Conservation (phyloP, 2,888 invertebrate species). For the Lasius platythorax region DNA sequence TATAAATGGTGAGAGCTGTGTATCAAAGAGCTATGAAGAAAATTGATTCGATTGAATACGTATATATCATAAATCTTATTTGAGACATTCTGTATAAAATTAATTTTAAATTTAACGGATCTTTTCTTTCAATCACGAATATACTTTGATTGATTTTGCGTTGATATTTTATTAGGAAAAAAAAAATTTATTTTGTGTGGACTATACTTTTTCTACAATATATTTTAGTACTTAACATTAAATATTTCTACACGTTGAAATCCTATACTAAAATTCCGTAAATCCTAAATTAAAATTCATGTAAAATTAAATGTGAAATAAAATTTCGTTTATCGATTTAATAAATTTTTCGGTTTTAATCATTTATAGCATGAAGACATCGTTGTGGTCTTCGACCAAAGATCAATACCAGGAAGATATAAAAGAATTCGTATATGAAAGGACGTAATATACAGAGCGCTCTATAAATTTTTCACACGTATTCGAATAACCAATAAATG, state of each 20-base stretch:
- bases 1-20: not conserved
- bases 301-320: not conserved
- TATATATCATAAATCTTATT: not conserved
- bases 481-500: constrained; percentile 42
- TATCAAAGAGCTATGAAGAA: not conserved
- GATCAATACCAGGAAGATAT: constrained; percentile 8
- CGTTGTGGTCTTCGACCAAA: not conserved
- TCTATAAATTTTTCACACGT: constrained; percentile 35
- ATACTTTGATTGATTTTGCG: not conserved
- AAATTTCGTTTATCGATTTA: not conserved
- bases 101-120: not conserved
- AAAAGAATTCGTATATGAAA: constrained; percentile 14
- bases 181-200: not conserved
- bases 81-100: not conserved
- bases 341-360: not conserved
- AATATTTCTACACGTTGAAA: not conserved
- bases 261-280: not conserved
- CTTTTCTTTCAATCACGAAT: not conserved
- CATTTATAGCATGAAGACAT: not conserved
- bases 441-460: not conserved
- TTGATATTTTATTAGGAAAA: not conserved
- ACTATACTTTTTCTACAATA: not conserved
- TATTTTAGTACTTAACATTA: constrained; percentile 14
- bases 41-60: not conserved
- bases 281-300: not conserved